Percentiles rank a stretch among this genome's conserved stretches.
These are phyloP conservation scores for Volucella bombylans DNA, from an alignment of 2,888 invertebrate species.

Conservation along the genomic window DNA sequence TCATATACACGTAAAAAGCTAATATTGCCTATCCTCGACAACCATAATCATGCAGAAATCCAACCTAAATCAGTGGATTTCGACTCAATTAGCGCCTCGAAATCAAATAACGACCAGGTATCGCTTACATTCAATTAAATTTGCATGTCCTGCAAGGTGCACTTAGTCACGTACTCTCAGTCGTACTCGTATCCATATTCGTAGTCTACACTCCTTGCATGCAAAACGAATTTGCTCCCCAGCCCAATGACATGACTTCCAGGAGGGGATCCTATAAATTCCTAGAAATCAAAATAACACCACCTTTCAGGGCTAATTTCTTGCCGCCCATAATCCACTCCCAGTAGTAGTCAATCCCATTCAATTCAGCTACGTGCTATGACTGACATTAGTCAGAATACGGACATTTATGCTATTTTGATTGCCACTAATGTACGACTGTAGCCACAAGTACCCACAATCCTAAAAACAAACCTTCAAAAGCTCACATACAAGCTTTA, in stretches of 20 bases:
- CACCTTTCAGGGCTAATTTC: not conserved
- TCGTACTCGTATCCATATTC: too few species aligned
- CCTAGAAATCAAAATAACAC: slow-evolving; percentile 2
- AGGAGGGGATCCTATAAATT: not conserved
- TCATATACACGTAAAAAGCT: too few species aligned
- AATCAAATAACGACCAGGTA: not conserved
- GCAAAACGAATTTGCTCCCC: too few species aligned
- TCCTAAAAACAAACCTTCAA: not conserved
- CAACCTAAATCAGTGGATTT: too few species aligned
- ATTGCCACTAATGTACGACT: slow-evolving; percentile 4
- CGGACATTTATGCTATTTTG: not conserved
- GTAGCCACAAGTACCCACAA: not conserved
- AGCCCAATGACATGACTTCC: not conserved
- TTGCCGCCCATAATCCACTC: not conserved
- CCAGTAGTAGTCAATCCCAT: not conserved
- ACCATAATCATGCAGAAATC: too few species aligned
- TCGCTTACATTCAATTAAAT: slow-evolving; percentile 13
- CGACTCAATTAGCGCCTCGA: slow-evolving; percentile 2
- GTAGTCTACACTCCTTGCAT: too few species aligned
- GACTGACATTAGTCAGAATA: not conserved
- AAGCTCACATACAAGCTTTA: not conserved
- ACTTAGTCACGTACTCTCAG: not conserved
- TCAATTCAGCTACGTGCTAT: not conserved
- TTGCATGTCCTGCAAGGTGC: not conserved
- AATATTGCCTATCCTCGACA: too few species aligned